phyloP scores from a whole-genome alignment of 2,888 invertebrate species.

The Buathra laborator region DNA sequence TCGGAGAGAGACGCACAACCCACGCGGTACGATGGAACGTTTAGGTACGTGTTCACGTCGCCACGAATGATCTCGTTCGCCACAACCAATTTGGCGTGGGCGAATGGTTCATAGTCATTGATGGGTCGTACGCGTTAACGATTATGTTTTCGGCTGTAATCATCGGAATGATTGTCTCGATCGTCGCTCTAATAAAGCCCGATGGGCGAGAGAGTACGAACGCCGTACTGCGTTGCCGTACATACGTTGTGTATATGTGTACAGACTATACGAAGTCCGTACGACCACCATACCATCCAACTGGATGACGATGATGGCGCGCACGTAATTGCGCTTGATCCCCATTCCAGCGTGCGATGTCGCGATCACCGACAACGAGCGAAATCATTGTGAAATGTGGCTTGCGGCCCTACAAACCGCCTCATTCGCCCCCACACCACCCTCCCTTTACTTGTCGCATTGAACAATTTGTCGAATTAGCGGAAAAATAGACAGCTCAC shows the following conservation, averaged over 20 bases:
- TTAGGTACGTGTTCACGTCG: conserved; percentile 85
- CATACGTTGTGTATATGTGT: conserved; percentile 25
- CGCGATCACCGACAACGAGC: conserved; percentile 65
- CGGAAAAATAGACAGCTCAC: conserved; percentile 46
- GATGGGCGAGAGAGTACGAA: conserved; percentile 73
- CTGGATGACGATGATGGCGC: conserved; percentile 80
- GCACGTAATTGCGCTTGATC: conserved; percentile 76
- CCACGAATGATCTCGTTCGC: conserved; percentile 75
- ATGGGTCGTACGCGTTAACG: conserved; percentile 84
- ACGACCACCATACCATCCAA: conserved; percentile 58
- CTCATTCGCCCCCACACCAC: neutral
- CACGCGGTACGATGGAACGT: conserved; percentile 7
- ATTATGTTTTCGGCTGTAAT: conserved; percentile 85
- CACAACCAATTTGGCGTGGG: conserved; percentile 81
- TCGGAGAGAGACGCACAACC: neutral
- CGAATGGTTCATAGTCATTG: conserved; percentile 83
- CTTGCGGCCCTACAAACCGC: conserved; percentile 40
- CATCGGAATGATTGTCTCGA: conserved; percentile 84
- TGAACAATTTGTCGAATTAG: conserved; percentile 56
- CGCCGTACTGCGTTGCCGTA: conserved; percentile 17
- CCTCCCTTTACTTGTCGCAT: conserved; percentile 28
- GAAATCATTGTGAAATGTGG: conserved; percentile 69
- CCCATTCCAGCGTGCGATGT: conserved; percentile 64
- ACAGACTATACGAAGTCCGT: conserved; percentile 23
- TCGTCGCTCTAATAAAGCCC: conserved; percentile 83